A percentile compares a stretch with the other conserved stretches of the same genome.
Conservation (phyloP, 23 tunicate genomes). For the Phallusia fumigata region DNA sequence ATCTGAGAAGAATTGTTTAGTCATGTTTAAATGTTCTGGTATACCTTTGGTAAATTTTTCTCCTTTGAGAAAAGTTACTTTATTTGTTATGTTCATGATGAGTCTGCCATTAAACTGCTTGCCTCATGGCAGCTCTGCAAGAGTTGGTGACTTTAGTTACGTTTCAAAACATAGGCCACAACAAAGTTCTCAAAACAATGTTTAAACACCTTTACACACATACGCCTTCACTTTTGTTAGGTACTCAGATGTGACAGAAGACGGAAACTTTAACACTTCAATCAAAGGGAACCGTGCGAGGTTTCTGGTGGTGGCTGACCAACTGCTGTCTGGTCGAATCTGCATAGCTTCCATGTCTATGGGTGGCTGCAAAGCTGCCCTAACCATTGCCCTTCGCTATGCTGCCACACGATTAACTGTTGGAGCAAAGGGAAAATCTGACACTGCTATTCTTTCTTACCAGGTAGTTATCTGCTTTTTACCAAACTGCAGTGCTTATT, state of each 20-base stretch:
- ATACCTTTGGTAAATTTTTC: too few relatives aligned
- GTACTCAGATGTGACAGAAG: constrained; percentile 84
- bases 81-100: too few relatives aligned
- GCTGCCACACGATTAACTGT: constrained; percentile 94
- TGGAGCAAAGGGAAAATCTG: constrained; percentile 91
- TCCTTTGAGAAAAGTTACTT: too few relatives aligned
- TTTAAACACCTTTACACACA: too few relatives aligned
- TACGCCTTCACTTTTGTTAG: constrained; percentile 5
- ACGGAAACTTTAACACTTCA: constrained; percentile 72
- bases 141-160: too few relatives aligned
- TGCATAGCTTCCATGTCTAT: constrained; percentile 96
- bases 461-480: constrained; percentile 51
- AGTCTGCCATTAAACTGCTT: too few relatives aligned
- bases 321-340: constrained; percentile 89
- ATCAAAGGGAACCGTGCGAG: constrained; percentile 82
- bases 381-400: constrained; percentile 85
- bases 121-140: too few relatives aligned
- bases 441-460: constrained; percentile 88
- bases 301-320: constrained; percentile 93
- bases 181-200: not conserved
- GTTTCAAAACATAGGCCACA: too few relatives aligned
- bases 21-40: too few relatives aligned
- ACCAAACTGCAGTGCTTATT: too few relatives aligned
- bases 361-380: constrained; percentile 89
- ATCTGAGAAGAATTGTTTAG: too few relatives aligned